Evolutionary conservation across 1,140 invertebrate species (phyloP), one percentile per base, ranked within the genome.

Genomic region (Coelopa frigida): DNA sequence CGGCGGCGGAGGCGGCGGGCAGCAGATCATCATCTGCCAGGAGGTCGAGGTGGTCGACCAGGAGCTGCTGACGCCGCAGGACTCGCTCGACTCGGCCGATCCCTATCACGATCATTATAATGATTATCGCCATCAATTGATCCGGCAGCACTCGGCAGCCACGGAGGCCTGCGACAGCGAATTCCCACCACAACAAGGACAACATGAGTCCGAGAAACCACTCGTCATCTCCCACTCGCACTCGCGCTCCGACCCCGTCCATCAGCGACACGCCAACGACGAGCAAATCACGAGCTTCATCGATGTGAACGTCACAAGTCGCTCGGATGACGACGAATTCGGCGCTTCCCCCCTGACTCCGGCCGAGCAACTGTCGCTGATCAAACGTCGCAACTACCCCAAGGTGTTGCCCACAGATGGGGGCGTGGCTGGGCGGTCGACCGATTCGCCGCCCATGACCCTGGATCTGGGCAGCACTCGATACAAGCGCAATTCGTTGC

Each of bases 381-480:
- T 89, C 22, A 82, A 84, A 63, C 73, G 81, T 46, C 72, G 84
- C 49, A 88, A 88, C 57, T 88, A 82, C 61, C 87, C 85, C 0
- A 89, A 88, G 75, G 86, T 89, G 5, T 58, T 89, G 21, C 87
- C 86, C 15, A 86, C 61, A 40, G 32, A 38, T n/a, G 29, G 4
- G 35, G 32, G 21, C 15, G 45, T 8, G 24, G 33, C 5, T n/a
- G n/a, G n/a, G n/a, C n/a, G n/a, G n/a, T n/a, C n/a, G n/a, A 46
- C 33, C 10, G 44, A 52, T 21, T 50, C 45, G 11, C 48, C 48
- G 21, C 48, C 48, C 15, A 48, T 53, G 52, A 50, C 46, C 11
- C 21, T 35, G 12, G 52, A 53, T 32, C 23, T 53, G 27, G 44
- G 40, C 14, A 46, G 27, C 18, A 50, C 40, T 26, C n/a, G n/a